Evolutionary conservation across 2,888 invertebrate species (phyloP).

Genomic region (Campoplex capitator): DNA sequence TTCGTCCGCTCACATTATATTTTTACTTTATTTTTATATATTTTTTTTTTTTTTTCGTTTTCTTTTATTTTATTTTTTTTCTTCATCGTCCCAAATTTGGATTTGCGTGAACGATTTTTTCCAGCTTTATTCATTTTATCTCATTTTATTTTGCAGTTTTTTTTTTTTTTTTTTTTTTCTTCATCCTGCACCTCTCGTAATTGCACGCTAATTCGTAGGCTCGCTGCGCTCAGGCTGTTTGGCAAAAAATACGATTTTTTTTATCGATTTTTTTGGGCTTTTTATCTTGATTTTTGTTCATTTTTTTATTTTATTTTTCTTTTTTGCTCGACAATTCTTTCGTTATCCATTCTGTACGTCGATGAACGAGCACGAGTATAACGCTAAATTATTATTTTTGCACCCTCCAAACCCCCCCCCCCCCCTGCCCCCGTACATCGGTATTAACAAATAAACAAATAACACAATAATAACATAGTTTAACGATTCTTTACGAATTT

Average conservation of each 20-base stretch:
- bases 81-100: background rate
- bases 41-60: conserved; percentile 14
- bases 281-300: conserved; percentile 30
- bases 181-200: conserved; percentile 5
- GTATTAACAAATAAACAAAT: conserved; percentile 68
- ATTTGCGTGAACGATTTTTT: conserved; percentile 13
- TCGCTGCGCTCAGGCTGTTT: conserved; percentile 19
- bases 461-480: conserved; percentile 50
- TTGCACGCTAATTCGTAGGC: background rate
- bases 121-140: background rate
- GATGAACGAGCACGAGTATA: conserved; percentile 84
- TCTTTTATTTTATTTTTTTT: conserved; percentile 11
- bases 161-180: background rate
- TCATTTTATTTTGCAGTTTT: background rate
- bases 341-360: conserved; percentile 89
- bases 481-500: too few species aligned
- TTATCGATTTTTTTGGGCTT: background rate
- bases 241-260: background rate
- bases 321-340: conserved; percentile 47
- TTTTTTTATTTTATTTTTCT: conserved; percentile 38
- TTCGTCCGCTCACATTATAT: conserved; percentile 48
- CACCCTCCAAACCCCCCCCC: conserved; percentile 55
- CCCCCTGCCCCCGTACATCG: background rate
- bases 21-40: conserved; percentile 53
- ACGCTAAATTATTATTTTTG: conserved; percentile 81